Evolutionary conservation across 1,140 invertebrate species (phyloP).

Genomic region (Araneus ventricosus): DNA sequence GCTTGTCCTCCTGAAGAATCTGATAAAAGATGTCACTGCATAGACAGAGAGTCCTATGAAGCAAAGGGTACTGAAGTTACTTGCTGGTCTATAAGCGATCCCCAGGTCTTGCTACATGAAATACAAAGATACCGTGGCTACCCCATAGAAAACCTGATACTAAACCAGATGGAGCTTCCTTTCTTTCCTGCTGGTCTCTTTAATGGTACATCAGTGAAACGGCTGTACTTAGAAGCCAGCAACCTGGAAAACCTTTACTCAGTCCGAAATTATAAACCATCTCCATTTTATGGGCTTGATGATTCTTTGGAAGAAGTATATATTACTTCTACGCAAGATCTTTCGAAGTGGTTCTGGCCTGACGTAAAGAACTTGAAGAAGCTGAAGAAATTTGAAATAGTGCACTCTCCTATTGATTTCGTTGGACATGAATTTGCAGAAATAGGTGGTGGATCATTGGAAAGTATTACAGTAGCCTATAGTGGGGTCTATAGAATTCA

Average conservation of each 20-base stretch:
- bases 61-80: conserved; percentile 25
- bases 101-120: background rate
- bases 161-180: background rate
- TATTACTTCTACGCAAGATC: background rate
- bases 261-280: background rate
- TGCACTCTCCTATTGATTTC: conserved; percentile 31
- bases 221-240: background rate
- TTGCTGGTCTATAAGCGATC: background rate
- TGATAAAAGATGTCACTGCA: background rate
- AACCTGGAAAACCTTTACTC: conserved; percentile 6
- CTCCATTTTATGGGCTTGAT: conserved; percentile 55
- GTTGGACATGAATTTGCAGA: conserved; percentile 42
- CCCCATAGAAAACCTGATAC: background rate
- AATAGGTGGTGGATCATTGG: conserved; percentile 60
- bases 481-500: conserved; percentile 46
- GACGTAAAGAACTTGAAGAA: conserved; percentile 35
- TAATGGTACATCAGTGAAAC: background rate
- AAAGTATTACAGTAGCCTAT: background rate
- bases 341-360: conserved; percentile 52
- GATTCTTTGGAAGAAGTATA: conserved; percentile 30
- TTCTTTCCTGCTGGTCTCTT: conserved; percentile 47
- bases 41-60: too few species aligned
- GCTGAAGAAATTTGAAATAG: conserved; percentile 30
- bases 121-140: conserved; percentile 46
- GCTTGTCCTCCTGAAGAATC: background rate